A percentile compares a stretch with the other conserved stretches of the same genome.
These are phyloP conservation scores for Leucosticte australis DNA, from an alignment of 2,113 vertebrate genomes.

Conservation along the genomic window DNA sequence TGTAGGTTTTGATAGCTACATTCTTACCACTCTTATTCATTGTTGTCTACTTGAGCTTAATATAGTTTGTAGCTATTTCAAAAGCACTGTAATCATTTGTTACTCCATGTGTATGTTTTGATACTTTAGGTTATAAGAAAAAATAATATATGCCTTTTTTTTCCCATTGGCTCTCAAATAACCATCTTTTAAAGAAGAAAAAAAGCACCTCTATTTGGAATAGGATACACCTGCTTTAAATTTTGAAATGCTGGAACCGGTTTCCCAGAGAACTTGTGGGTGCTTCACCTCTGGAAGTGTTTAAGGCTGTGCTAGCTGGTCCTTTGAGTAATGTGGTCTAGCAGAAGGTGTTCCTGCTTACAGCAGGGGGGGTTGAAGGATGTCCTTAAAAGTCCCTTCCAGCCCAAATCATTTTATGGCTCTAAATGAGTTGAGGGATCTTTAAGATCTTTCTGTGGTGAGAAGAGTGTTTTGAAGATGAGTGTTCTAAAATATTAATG, in stretches of 20 bases:
- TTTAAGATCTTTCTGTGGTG: background rate
- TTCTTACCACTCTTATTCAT: background rate
- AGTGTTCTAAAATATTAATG: background rate
- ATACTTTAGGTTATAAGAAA: background rate
- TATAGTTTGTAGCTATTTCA: background rate
- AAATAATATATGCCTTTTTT: background rate
- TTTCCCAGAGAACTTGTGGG: background rate
- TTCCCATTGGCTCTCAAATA: background rate
- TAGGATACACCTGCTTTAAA: background rate
- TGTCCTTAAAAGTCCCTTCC: background rate
- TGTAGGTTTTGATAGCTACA: background rate
- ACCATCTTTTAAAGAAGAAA: background rate
- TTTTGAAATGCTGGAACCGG: background rate
- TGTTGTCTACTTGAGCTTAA: accelerated
- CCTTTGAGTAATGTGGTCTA: background rate
- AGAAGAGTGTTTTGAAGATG: background rate
- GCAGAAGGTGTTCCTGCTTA: accelerated
- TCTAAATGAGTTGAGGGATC: background rate
- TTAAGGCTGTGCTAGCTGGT: background rate
- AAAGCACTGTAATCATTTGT: background rate
- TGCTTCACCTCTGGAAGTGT: background rate
- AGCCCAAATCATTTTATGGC: background rate
- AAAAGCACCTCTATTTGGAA: background rate
- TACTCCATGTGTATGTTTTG: background rate
- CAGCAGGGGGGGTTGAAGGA: accelerated